These are phyloP conservation scores for Ligdia adustata DNA, from an alignment of 2,888 invertebrate genomes.

Conservation along the genomic window DNA sequence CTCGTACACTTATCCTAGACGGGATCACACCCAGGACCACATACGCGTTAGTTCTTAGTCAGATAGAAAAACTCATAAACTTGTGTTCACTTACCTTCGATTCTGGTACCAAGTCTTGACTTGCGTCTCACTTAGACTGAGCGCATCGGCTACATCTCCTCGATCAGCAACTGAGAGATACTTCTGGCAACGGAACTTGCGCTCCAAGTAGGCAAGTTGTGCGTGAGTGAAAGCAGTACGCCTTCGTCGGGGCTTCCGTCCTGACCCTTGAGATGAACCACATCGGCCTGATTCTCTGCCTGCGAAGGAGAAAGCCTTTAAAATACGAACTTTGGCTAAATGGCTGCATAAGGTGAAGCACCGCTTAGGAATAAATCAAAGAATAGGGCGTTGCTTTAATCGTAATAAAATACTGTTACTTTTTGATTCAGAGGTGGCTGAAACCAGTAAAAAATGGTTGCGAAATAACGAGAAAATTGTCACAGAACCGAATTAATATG, in stretches of 20 bases:
- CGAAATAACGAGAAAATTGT: too few relatives aligned
- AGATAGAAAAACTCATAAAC: background rate
- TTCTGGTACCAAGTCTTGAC: slow-evolving; percentile 98
- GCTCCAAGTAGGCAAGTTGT: slow-evolving; percentile 94
- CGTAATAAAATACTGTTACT: too few relatives aligned
- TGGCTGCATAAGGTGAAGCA: too few relatives aligned
- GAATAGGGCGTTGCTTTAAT: too few relatives aligned
- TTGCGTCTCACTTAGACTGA: slow-evolving; percentile 96
- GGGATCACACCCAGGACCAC: background rate
- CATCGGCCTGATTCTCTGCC: slow-evolving; percentile 56
- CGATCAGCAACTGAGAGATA: slow-evolving; percentile 97
- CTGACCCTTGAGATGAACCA: slow-evolving; percentile 53
- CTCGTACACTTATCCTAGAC: too few relatives aligned
- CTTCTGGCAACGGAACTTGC: slow-evolving; percentile 97
- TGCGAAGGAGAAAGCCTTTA: slow-evolving; percentile 33
- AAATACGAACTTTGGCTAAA: too few relatives aligned
- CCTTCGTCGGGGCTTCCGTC: slow-evolving; percentile 92
- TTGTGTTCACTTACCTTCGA: slow-evolving; percentile 85
- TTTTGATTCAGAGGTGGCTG: too few relatives aligned
- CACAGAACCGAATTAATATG: too few relatives aligned
- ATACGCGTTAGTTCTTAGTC: background rate
- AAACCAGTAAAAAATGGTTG: too few relatives aligned
- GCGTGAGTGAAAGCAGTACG: slow-evolving; percentile 97
- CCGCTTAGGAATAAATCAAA: too few relatives aligned
- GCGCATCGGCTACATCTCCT: slow-evolving; percentile 95